A percentile compares a stretch with the other conserved stretches of the same genome.
phyloP scores from a whole-genome alignment of 2,888 invertebrate species.

The Nomada hirtipes region DNA sequence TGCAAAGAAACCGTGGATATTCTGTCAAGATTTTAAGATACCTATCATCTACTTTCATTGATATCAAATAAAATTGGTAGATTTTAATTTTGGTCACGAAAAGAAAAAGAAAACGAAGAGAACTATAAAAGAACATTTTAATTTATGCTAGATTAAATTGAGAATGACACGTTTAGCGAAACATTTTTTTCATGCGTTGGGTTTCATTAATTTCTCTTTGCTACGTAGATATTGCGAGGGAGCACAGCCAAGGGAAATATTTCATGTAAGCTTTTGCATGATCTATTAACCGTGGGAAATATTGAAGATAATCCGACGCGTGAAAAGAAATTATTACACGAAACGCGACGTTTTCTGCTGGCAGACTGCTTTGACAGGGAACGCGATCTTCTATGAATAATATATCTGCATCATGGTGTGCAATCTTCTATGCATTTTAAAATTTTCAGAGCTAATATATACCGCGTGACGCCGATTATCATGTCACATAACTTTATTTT shows the following conservation, averaged over 20 bases:
- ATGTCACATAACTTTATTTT: not conserved
- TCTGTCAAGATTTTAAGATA: slow-evolving; percentile 13
- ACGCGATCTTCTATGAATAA: slow-evolving; percentile 22
- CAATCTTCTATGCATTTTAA: not conserved
- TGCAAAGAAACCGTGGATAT: slow-evolving; percentile 3
- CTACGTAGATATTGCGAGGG: not conserved
- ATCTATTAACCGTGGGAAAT: too few species aligned
- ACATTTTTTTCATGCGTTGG: too few species aligned
- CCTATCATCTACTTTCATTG: too few species aligned
- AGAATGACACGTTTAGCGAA: too few species aligned
- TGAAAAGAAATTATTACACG: not conserved
- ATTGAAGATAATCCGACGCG: not conserved
- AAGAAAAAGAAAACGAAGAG: too few species aligned
- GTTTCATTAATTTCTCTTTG: not conserved
- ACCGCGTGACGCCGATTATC: too few species aligned
- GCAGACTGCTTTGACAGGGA: not conserved
- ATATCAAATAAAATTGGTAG: too few species aligned
- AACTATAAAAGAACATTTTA: too few species aligned
- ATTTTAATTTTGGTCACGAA: too few species aligned
- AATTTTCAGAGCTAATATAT: slow-evolving; percentile 15
- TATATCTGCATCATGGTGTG: not conserved
- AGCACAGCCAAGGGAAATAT: not conserved
- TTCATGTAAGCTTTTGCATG: too few species aligned
- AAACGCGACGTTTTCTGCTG: not conserved
- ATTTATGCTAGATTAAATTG: too few species aligned